These are phyloP conservation scores for Xylocopa sonorina DNA, from an alignment of 1,140 invertebrate genomes.

Conservation along the genomic window DNA sequence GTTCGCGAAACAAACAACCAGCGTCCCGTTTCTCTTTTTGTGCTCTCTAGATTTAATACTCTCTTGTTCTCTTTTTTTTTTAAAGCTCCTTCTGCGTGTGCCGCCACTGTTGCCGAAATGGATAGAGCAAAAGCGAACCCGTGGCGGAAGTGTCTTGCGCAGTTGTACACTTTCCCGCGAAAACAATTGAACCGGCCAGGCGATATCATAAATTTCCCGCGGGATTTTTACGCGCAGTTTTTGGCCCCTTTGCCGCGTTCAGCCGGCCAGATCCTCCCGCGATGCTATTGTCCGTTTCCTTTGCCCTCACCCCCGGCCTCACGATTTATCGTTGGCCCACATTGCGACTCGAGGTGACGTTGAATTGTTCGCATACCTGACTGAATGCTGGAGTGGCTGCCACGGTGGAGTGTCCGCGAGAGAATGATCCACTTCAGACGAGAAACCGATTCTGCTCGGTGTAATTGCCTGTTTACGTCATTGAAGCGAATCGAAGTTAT, in stretches of 20 bases:
- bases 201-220: slow-evolving; percentile 35
- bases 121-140: neutral
- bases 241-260: slow-evolving; percentile 39
- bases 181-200: slow-evolving; percentile 39
- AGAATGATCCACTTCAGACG: slow-evolving; percentile 2
- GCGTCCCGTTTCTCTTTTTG: neutral
- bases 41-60: neutral
- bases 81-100: neutral
- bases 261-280: slow-evolving; percentile 29
- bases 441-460: neutral
- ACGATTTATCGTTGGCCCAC: slow-evolving; percentile 19
- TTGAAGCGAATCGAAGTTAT: neutral
- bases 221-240: slow-evolving; percentile 20
- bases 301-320: slow-evolving; percentile 13
- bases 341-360: slow-evolving; percentile 1
- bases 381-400: neutral
- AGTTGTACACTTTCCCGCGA: slow-evolving; percentile 1
- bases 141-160: slow-evolving; percentile 30
- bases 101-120: slow-evolving; percentile 10
- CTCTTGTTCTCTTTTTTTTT: neutral
- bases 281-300: slow-evolving; percentile 30
- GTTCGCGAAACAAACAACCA: slow-evolving; percentile 36
- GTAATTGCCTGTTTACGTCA: neutral
- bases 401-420: neutral
- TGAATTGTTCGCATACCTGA: neutral